Conservation (phyloP, 2,888 invertebrate species). For the Stegophylla sp. region DNA sequence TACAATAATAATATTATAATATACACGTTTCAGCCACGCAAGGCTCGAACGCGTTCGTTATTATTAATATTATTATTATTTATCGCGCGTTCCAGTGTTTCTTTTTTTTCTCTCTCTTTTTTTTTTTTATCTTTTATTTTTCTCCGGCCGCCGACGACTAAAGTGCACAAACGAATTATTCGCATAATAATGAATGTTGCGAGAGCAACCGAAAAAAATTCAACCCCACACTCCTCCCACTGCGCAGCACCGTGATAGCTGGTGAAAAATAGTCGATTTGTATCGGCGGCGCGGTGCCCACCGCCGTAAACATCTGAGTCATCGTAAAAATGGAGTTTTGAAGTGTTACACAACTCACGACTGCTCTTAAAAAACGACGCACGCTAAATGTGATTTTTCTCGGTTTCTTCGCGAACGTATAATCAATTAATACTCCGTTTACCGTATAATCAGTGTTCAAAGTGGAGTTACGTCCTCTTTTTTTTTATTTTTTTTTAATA, state of each 20-base stretch:
- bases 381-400: constrained; percentile 3
- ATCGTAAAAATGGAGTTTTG: constrained; percentile 40
- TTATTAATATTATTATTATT: background rate
- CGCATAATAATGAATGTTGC: background rate
- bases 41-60: background rate
- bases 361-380: background rate
- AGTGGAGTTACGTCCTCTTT: no score
- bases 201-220: constrained; percentile 4
- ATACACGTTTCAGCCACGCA: constrained; percentile 15
- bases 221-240: background rate
- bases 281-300: background rate
- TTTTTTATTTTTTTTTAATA: no score
- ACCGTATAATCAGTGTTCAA: no score
- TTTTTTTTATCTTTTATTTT: background rate
- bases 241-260: no score
- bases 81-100: background rate
- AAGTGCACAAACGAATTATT: background rate
- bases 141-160: no score
- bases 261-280: constrained; percentile 32
- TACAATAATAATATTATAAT: background rate
- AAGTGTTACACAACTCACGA: constrained; percentile 20
- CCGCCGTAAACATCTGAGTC: constrained; percentile 21
- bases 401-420: background rate
- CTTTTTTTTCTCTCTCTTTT: background rate
- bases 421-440: background rate